Base-by-base conservation (phyloP, 2,888 invertebrate species). In the Cephalotes varians region DNA sequence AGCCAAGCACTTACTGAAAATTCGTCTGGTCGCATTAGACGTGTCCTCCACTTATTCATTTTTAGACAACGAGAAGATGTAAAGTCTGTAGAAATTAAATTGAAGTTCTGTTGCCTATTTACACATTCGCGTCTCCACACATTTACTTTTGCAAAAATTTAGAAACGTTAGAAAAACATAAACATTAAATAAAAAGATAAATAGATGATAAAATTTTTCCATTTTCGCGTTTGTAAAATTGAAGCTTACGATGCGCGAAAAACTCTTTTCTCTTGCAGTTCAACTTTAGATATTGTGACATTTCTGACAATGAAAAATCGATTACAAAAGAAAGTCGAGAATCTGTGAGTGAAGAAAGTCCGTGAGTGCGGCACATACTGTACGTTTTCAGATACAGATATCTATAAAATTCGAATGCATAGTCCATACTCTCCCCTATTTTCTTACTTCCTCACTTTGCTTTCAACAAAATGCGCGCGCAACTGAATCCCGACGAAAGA, bases 401-500 rank as follows among this genome's bases (percentile, higher is more conserved):
- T 31, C 28, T 44, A 18, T 71, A 79, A 79, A 56, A 56, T 44
- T 79, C 44, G 21, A 21, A 71, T 72, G n/a, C n/a, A 2, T 7
- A 47, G 15, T 12, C n/a, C 15, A 56, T 2, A 37, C 54, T 56
- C 31, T 74, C 4, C n/a, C 5, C 34, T 25, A 44, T 72, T 72
- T 79, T 47, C 44, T 34, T 31, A 56, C 54, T 40, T 54, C 15
- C n/a, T 51, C 31, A 18, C 31, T 28, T 77, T 54, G 21, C 77
- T 77, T 79, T 54, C 40, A 40, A n/a, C n/a, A 44, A 54, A 77
- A 34, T 34, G 44, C 40, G 56, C 56, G 34, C 54, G 21, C 77
- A 44, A 72, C 34, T 44, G 77, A 71, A 79, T 10, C 5, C 15
- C 18, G 31, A n/a, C 58, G 77, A 77, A 77, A 77, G 77, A 67